Percentiles rank a stretch among this genome's conserved stretches.
Evolutionary conservation across 2,888 invertebrate species (phyloP).

Genomic region (Macropis europaea): DNA sequence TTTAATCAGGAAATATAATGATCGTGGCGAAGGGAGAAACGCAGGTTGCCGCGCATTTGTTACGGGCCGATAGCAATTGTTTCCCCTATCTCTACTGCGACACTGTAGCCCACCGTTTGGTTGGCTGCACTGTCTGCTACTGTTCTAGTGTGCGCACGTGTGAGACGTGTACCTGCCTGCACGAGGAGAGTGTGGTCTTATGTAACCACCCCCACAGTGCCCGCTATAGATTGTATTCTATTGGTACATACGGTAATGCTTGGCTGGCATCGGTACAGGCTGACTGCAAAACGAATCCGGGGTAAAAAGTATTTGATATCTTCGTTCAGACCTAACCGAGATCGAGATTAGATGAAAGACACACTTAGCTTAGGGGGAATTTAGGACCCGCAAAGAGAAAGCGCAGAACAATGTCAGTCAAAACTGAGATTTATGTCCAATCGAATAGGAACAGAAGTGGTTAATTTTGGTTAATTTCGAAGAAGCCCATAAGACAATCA

Average conservation of each 20-base stretch:
- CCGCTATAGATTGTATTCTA: conserved; percentile 70
- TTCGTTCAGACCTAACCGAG: no score
- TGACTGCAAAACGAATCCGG: conserved; percentile 34
- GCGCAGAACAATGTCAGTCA: no score
- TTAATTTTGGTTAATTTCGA: no score
- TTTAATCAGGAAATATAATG: conserved; percentile 72
- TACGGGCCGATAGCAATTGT: conserved; percentile 77
- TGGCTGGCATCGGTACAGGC: conserved; percentile 55
- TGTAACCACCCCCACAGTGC: conserved; percentile 54
- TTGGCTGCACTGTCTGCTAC: conserved; percentile 64
- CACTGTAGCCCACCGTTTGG: conserved; percentile 69
- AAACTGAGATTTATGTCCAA: no score
- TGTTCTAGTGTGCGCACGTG: conserved; percentile 57
- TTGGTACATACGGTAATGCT: conserved; percentile 68
- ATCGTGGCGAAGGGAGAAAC: conserved; percentile 55
- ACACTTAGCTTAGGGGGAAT: no score
- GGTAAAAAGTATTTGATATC: no score
- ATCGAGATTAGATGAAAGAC: no score
- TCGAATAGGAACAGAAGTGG: no score
- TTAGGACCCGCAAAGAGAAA: no score
- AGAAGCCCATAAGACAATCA: no score
- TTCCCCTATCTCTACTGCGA: conserved; percentile 77
- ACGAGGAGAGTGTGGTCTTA: conserved; percentile 55
- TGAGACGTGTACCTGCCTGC: conserved; percentile 61
- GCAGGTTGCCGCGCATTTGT: conserved; percentile 73